phyloP scores from a whole-genome alignment of 2,113 vertebrate genomes.

The Callaeas wilsoni region DNA sequence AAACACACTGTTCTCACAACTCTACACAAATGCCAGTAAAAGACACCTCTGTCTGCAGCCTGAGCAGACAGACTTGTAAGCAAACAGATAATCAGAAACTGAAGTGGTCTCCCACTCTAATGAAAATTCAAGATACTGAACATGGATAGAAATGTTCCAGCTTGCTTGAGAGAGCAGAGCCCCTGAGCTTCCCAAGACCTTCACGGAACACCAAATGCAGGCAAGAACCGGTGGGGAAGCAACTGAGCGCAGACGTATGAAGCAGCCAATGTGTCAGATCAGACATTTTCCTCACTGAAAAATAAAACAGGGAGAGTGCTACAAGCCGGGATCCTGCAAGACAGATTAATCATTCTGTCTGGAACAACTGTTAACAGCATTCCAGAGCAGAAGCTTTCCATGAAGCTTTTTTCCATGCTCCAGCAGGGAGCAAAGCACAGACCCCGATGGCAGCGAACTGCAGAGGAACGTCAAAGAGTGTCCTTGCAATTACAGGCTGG shows the following conservation, averaged over 20 bases:
- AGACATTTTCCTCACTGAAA: background rate
- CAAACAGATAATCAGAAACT: background rate
- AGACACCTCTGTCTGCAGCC: background rate
- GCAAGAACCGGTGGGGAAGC: background rate
- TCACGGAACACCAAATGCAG: fast-evolving
- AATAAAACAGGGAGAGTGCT: background rate
- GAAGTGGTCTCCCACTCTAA: background rate
- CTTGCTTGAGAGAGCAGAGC: background rate
- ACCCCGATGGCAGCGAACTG: fast-evolving
- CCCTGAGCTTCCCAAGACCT: background rate
- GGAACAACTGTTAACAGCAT: background rate
- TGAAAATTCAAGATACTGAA: background rate
- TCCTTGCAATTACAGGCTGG: background rate
- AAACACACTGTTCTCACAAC: background rate
- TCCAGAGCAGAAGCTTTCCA: background rate
- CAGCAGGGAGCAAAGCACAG: background rate
- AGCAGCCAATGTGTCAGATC: background rate
- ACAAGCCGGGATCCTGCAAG: background rate
- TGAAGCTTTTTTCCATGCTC: background rate
- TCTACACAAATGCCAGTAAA: background rate
- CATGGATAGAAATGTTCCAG: background rate
- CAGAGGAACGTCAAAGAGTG: background rate
- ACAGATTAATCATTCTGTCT: background rate
- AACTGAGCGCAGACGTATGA: background rate
- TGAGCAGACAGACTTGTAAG: background rate